phyloP scores from a whole-genome alignment of 1,140 invertebrate species.

The Triops cancriformis region DNA sequence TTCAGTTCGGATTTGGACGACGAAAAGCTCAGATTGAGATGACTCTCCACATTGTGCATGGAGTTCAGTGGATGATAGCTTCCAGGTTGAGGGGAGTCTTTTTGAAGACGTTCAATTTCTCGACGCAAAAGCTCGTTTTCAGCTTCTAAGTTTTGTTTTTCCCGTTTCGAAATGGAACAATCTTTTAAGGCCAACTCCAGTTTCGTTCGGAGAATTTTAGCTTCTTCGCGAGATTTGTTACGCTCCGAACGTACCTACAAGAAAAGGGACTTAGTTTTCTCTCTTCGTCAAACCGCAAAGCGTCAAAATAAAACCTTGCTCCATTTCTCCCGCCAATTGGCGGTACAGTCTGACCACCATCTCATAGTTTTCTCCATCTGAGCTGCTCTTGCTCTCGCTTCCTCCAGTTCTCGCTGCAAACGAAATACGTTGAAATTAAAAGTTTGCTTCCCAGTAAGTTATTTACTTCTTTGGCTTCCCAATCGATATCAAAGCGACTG shows the following conservation, averaged over 20 bases:
- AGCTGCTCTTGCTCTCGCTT: conserved; percentile 76
- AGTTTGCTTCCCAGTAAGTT: background rate
- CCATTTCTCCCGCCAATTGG: conserved; percentile 92
- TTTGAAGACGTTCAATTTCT: conserved; percentile 65
- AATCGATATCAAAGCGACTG: conserved; percentile 37
- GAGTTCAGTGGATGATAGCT: conserved; percentile 20
- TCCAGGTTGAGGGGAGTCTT: conserved; percentile 20
- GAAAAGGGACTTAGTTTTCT: conserved; percentile 16
- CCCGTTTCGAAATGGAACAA: conserved; percentile 58
- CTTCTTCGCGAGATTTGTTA: conserved; percentile 78
- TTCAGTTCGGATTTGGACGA: background rate
- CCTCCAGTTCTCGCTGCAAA: conserved; percentile 68
- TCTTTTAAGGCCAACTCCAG: conserved; percentile 72
- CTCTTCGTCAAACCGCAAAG: background rate
- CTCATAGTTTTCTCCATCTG: conserved; percentile 99
- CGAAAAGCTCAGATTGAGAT: background rate
- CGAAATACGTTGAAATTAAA: background rate
- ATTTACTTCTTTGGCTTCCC: conserved; percentile 39
- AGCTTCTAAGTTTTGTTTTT: conserved; percentile 66
- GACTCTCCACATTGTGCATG: background rate
- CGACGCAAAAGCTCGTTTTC: conserved; percentile 73
- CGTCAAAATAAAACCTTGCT: conserved; percentile 56
- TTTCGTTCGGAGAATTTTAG: conserved; percentile 67
- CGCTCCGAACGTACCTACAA: conserved; percentile 65
- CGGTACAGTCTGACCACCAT: conserved; percentile 92